Evolutionary conservation across 2,888 invertebrate genomes (phyloP), one percentile per base, ranked within the genome.

Genomic region (Aricia artaxerxes): DNA sequence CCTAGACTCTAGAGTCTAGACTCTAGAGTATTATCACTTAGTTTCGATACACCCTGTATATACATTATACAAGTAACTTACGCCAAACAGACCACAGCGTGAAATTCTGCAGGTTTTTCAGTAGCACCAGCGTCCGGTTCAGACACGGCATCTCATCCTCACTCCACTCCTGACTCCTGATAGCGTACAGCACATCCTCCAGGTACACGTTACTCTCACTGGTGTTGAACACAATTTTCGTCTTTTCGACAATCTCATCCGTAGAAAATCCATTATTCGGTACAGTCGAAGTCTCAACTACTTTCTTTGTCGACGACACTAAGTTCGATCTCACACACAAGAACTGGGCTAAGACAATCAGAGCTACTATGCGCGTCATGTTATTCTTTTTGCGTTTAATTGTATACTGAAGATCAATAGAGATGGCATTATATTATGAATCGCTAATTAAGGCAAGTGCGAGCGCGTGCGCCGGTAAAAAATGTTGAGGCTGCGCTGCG

Each of bases 1-100:
- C 24, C 24, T 24, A 24, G 24, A 24, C 24, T 24, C 24, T 24
- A 24, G 24, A 24, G 24, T 24, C 24, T 24, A 24, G 24, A 24
- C 24, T 24, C 24, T 24, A 24, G 24, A 24, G 24, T 24, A 24
- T 24, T 24, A 24, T 24, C 24, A 24, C 24, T 24, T 24, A 24
- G 24, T 24, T 24, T 24, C 24, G 24, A 24, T 24, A 24, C 24
- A 24, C 24, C 24, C 24, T 24, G 24, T 24, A 24, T 0, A 24
- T 24, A 24, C 24, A 24, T 24, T 24, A 24, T 24, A 24, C 40
- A 49, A 11, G 49, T 49, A 60, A 91, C 95, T 92, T 86, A 95
- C 95, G 92, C 94, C 95, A 95, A 82, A 95, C 94, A 0, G 95
- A 95, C 95, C 95, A 95, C 31, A 95, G 83, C 0, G 95, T 95